A percentile compares a stretch with the other conserved stretches of the same genome.
phyloP scores from a whole-genome alignment of 1,140 invertebrate species.

The Portunus trituberculatus region DNA sequence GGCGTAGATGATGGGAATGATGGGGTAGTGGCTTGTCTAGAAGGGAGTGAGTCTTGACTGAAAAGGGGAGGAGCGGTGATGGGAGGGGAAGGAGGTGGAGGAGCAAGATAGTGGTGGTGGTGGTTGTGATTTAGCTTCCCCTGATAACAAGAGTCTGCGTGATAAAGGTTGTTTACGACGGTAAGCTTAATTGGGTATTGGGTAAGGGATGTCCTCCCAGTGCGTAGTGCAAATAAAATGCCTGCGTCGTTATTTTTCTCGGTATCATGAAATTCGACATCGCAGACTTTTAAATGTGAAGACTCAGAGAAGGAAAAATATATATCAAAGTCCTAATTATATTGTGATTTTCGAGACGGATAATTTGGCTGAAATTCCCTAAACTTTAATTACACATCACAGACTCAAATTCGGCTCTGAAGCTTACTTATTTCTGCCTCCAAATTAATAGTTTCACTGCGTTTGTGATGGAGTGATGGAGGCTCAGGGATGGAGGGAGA shows the following conservation, averaged over 20 bases:
- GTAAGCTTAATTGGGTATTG: conserved; percentile 12
- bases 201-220: neutral
- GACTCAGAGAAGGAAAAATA: neutral
- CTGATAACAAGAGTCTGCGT: conserved; percentile 12
- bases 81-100: neutral
- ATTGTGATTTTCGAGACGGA: conserved; percentile 10
- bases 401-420: neutral
- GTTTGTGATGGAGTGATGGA: neutral
- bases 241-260: neutral
- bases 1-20: neutral
- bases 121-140: neutral
- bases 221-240: neutral
- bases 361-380: neutral
- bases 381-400: conserved; percentile 7
- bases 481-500: neutral
- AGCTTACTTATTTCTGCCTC: conserved; percentile 20
- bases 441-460: neutral
- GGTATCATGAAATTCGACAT: conserved; percentile 8
- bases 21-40: neutral
- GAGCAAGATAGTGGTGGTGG: neutral
- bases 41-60: neutral
- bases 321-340: conserved; percentile 9
- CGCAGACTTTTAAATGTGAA: neutral
- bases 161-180: conserved; percentile 12
- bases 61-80: neutral